A percentile compares a stretch with the other conserved stretches of the same genome.
phyloP scores from a whole-genome alignment of 1,140 invertebrate genomes.

The Hyles euphorbiae region DNA sequence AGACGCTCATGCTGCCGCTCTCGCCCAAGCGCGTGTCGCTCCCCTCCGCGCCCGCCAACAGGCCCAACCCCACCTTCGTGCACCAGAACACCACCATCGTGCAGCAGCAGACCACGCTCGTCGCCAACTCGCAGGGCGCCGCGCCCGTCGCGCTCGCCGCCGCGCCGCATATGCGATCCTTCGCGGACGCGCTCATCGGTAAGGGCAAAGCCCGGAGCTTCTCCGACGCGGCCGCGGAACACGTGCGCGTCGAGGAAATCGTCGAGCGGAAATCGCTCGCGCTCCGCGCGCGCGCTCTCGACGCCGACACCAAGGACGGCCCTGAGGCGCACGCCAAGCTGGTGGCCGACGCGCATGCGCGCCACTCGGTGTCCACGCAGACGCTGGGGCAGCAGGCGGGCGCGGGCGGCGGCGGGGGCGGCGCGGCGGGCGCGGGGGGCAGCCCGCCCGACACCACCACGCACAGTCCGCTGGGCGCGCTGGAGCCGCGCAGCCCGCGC shows the following conservation, averaged over 20 bases:
- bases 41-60: conserved; percentile 76
- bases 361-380: conserved; percentile 85
- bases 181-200: conserved; percentile 15
- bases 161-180: not conserved
- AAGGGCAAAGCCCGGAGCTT: conserved; percentile 34
- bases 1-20: conserved; percentile 86
- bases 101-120: conserved; percentile 79
- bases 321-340: conserved; percentile 28
- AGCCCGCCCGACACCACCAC: conserved; percentile 88
- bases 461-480: conserved; percentile 79
- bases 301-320: conserved; percentile 1
- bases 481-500: conserved; percentile 70
- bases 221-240: conserved; percentile 25
- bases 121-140: conserved; percentile 81
- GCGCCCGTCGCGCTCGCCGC: not conserved
- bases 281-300: not conserved
- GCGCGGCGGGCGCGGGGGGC: conserved; percentile 57
- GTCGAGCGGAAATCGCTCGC: conserved; percentile 13
- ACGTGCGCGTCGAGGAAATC: conserved; percentile 1
- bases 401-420: conserved; percentile 71
- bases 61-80: conserved; percentile 84
- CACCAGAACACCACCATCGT: conserved; percentile 83
- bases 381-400: conserved; percentile 78
- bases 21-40: conserved; percentile 79
- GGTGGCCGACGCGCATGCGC: conserved; percentile 35